Percentiles rank a stretch among this genome's conserved stretches.
phyloP scores from a whole-genome alignment of 37 sponge, comb jelly and placozoan species.

The Chondrilla cf. caribensis region DNA sequence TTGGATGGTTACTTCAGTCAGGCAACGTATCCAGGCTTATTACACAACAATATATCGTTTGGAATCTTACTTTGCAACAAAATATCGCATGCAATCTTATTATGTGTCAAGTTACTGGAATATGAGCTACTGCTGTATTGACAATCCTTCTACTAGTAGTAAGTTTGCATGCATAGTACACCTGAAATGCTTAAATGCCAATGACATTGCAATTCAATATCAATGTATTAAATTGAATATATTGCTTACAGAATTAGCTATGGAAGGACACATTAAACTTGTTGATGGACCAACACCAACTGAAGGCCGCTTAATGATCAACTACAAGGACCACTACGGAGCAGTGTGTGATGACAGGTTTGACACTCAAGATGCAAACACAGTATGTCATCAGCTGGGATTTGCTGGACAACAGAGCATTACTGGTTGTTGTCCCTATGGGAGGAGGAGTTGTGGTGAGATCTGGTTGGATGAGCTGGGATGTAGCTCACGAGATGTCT shows the following conservation, averaged over 20 bases:
- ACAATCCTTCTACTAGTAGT: background rate
- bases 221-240: no score
- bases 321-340: background rate
- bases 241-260: background rate
- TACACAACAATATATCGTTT: no score
- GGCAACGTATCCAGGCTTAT: no score
- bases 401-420: background rate
- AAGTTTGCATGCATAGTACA: background rate
- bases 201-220: no score
- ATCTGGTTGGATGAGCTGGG: conserved; percentile 6
- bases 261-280: background rate
- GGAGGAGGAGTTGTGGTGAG: background rate
- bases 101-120: no score
- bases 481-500: background rate
- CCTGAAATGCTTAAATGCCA: no score
- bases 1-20: no score
- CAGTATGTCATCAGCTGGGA: conserved; percentile 18
- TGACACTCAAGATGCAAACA: background rate
- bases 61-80: no score
- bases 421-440: background rate
- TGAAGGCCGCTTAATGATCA: background rate
- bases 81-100: no score
- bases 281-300: background rate
- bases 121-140: background rate
- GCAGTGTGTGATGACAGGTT: conserved; percentile 13